Evolutionary conservation across 2,888 invertebrate species (phyloP).

Genomic region (Fragum whitleyi): DNA sequence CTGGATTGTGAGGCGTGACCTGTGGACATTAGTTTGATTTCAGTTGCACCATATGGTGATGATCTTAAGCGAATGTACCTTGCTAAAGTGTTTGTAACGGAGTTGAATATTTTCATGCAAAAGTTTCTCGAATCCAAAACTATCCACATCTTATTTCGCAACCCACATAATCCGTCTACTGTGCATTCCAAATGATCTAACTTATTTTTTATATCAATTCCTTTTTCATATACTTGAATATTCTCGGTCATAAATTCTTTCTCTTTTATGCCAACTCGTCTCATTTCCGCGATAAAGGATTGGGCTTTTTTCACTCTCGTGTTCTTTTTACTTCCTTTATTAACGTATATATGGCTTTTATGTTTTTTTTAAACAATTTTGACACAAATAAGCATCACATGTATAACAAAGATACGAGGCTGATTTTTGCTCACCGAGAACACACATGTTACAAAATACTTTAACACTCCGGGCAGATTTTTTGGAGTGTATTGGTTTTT

Average conservation of each 20-base stretch:
- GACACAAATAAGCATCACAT: not conserved
- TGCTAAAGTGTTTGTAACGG: not conserved
- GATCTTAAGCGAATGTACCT: not conserved
- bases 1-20: not conserved
- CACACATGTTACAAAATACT: too few relatives aligned
- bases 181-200: not conserved
- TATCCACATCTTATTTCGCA: not conserved
- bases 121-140: not conserved
- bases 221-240: not conserved
- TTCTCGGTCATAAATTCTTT: not conserved
- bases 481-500: too few relatives aligned
- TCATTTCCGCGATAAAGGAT: not conserved
- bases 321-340: not conserved
- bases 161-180: conserved; percentile 2
- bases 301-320: not conserved
- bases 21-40: not conserved
- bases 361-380: not conserved
- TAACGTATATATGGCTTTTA: not conserved
- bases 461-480: too few relatives aligned
- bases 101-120: not conserved
- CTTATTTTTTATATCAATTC: not conserved
- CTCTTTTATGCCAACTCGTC: not conserved
- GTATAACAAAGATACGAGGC: not conserved
- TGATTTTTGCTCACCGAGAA: too few relatives aligned
- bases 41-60: not conserved